Conservation (phyloP, 2,797 vertebrate species). For the Sparus aurata region DNA sequence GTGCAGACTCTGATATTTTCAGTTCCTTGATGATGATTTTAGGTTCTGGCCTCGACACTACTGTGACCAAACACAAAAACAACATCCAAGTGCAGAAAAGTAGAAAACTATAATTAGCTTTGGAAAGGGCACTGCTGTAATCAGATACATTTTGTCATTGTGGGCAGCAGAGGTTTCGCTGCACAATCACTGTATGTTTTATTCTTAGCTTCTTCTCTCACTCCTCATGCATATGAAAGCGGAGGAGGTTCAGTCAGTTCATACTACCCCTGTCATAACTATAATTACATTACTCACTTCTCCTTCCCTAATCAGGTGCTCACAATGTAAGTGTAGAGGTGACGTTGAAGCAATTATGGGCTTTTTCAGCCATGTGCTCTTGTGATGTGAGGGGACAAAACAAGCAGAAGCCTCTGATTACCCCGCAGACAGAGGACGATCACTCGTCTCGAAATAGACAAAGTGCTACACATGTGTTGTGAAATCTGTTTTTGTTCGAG, state of each 20-base stretch:
- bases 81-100: conserved; percentile 49
- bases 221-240: conserved; percentile 43
- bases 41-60: conserved; percentile 41
- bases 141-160: conserved; percentile 62
- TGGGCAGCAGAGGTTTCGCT: conserved; percentile 56
- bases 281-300: conserved; percentile 62
- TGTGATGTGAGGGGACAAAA: conserved; percentile 58
- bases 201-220: conserved; percentile 67
- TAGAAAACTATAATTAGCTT: conserved; percentile 67
- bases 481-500: conserved; percentile 21
- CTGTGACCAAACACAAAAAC: conserved; percentile 59
- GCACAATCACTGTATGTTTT: conserved; percentile 62
- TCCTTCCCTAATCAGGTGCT: conserved; percentile 56
- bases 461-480: not conserved
- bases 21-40: conserved; percentile 45
- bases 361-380: conserved; percentile 35
- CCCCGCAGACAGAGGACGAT: conserved; percentile 34
- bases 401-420: conserved; percentile 61
- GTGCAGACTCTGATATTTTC: conserved; percentile 20
- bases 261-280: conserved; percentile 44
- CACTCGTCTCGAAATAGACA: conserved; percentile 52
- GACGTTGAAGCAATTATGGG: conserved; percentile 41
- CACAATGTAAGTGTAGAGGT: conserved; percentile 37
- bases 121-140: conserved; percentile 57
- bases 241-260: conserved; percentile 43